Evolutionary conservation across 2,888 invertebrate genomes (phyloP).

Genomic region (Macaria notata): DNA sequence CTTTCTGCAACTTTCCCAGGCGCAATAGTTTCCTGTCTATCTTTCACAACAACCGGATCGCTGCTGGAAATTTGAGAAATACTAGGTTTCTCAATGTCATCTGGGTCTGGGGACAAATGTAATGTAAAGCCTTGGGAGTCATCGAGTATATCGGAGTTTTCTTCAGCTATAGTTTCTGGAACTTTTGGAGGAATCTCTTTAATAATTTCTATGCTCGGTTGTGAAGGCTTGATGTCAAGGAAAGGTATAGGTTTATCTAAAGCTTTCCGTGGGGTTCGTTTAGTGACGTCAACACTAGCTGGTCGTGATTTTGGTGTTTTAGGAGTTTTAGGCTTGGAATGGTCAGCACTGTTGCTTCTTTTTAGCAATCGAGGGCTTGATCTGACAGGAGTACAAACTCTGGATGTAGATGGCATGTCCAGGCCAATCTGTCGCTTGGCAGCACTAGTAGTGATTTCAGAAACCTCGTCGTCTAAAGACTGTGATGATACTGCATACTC

Average conservation of each 20-base stretch:
- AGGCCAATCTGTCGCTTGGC: constrained; percentile 51
- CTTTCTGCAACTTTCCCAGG: constrained; percentile 50
- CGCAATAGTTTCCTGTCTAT: constrained; percentile 52
- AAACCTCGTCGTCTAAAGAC: constrained; percentile 66
- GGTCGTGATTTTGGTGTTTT: constrained; percentile 64
- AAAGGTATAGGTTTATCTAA: constrained; percentile 28
- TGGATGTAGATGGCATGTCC: constrained; percentile 57
- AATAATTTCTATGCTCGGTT: constrained; percentile 56
- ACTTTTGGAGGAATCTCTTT: constrained; percentile 52
- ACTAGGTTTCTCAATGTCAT: constrained; percentile 40
- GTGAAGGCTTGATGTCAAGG: constrained; percentile 22
- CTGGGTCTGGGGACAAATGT: constrained; percentile 60
- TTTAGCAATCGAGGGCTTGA: constrained; percentile 66
- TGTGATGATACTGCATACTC: constrained; percentile 54
- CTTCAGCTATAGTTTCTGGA: constrained; percentile 61
- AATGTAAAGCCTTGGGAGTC: constrained; percentile 74
- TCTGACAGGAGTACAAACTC: constrained; percentile 55
- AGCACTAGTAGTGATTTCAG: constrained; percentile 54
- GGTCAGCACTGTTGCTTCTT: constrained; percentile 68
- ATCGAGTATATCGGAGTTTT: constrained; percentile 50
- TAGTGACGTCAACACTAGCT: constrained; percentile 63
- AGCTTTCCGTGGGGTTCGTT: constrained; percentile 54
- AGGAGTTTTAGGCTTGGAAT: constrained; percentile 58
- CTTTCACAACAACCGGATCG: constrained; percentile 57
- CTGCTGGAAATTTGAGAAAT: constrained; percentile 45